Percentiles rank a stretch among this genome's conserved stretches.
Evolutionary conservation across 2,797 vertebrate genomes (phyloP).

Genomic region (Aldrovandia affinis): DNA sequence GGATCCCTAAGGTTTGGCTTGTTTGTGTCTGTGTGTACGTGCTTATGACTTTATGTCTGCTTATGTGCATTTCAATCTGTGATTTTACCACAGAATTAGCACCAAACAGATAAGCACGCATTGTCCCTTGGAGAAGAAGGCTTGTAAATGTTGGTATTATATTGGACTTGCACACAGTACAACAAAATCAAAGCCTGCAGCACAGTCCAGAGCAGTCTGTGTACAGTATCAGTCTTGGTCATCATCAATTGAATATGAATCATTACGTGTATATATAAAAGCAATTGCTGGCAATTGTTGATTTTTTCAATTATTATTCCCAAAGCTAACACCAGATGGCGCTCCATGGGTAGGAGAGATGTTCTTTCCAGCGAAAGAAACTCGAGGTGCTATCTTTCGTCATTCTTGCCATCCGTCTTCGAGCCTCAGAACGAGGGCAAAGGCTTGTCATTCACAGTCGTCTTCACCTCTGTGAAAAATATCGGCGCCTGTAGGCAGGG

Average conservation of each 20-base stretch:
- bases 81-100: background rate
- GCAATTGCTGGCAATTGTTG: background rate
- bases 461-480: slow-evolving; percentile 7
- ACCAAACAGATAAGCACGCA: background rate
- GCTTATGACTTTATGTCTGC: slow-evolving; percentile 1
- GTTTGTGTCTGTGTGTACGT: background rate
- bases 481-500: background rate
- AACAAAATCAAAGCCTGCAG: background rate
- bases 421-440: background rate
- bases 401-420: background rate
- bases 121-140: background rate
- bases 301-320: background rate
- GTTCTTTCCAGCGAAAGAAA: background rate
- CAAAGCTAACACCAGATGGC: slow-evolving; percentile 27
- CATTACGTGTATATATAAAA: background rate
- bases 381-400: slow-evolving; percentile 17
- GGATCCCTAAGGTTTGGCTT: background rate
- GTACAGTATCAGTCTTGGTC: background rate
- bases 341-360: slow-evolving; percentile 20
- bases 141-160: background rate
- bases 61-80: background rate
- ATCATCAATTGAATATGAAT: background rate
- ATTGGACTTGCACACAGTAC: background rate
- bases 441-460: background rate
- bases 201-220: background rate